Base-by-base conservation (phyloP, 2,113 vertebrate species). In the Lepisosteus osseus region DNA sequence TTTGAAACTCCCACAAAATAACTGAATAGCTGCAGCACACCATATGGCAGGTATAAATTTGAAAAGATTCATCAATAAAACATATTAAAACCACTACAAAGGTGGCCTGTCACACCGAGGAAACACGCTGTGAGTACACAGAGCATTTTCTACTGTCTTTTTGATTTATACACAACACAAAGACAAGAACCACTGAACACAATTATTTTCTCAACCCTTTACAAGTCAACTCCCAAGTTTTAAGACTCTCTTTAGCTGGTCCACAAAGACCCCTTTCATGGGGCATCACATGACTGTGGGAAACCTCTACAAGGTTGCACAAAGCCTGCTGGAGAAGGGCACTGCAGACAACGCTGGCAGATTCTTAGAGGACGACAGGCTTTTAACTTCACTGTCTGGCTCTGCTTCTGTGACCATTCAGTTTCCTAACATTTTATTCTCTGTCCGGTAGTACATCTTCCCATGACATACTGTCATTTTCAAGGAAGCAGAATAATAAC, bases 181-280 rank as follows among this genome's bases (percentile, higher is more conserved):
- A 79, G 51, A 77, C 56, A 54, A 77, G 43, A 65, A 71, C 15
- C 54, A 72, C 11, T n/a, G 42, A 67, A 74, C n/a, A 29, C 29
- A 6, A 63, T 57, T 65, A 63, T 72, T 77, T 76, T 78, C 78
- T 79, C 77, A 80, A 76, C 75, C 3, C 74, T 79, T 83, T 76
- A 80, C 77, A 80, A 80, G 69, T 76, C 82, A 76, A 69, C 70
- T 77, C 61, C 67, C 54, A 13, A 55, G 80, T 78, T 76, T 76
- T 73, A 82, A 83, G 73, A 55, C 67, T 70, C 54, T 59, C 65
- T 75, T 73, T 72, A 81, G 76, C 70, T 47, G 68, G 72, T 9
- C 59, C 43, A 86, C 86, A 90, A 91, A 88, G 81, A 54, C 45
- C 72, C 67, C 81, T 81, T 86, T 88, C 78, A 86, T 68, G 64